Evolutionary conservation across 2,888 invertebrate genomes (phyloP), one percentile per base, ranked within the genome.

Genomic region (Andrena praecox): DNA sequence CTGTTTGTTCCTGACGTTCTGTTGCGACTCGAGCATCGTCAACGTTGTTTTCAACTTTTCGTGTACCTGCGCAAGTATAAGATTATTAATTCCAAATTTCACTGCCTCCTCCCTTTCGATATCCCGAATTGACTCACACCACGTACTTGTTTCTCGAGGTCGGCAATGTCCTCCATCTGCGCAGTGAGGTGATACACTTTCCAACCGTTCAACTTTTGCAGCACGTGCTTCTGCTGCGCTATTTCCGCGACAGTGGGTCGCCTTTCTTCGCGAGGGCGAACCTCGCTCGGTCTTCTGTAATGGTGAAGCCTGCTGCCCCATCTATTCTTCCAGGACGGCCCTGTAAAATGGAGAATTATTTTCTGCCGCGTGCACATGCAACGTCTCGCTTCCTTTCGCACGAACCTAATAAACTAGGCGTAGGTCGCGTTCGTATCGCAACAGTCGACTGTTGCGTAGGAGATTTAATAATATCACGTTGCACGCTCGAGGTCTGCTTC

Each of bases 171-270:
- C 91, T 98, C 98, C 96, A 99, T 97, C 95, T 99, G 98, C 60
- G 98, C 97, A 54, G 97, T 97, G 89, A 99, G 95, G 93, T 98
- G 98, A 95, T 97, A 97, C 80, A 99, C 96, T 95, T 99, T 99
- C 99, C 99, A 99, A 0, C 99, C 99, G 89, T 98, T 97, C 24
- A 98, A 96, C 94, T 97, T 98, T 91, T 98, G 97, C 86, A 97
- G 95, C 70, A 98, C 97, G 92, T 97, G 96, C 86, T 96, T 96
- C 94, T 98, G 98, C 94, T 97, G 97, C 42, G 99, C 98, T 90
- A 99, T 95, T 94, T 99, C 98, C 91, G 97, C 97, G 59, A 99
- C 97, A 0, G 97, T 96, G 0, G 98, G 96, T 81, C 97, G 95
- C 83, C 98, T 96, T 93, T 99, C 99, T 88, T 98, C 98, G 89